Percentiles rank a stretch among this genome's conserved stretches.
phyloP scores from a whole-genome alignment of 2,797 vertebrate genomes.

The Numenius phaeopus region DNA sequence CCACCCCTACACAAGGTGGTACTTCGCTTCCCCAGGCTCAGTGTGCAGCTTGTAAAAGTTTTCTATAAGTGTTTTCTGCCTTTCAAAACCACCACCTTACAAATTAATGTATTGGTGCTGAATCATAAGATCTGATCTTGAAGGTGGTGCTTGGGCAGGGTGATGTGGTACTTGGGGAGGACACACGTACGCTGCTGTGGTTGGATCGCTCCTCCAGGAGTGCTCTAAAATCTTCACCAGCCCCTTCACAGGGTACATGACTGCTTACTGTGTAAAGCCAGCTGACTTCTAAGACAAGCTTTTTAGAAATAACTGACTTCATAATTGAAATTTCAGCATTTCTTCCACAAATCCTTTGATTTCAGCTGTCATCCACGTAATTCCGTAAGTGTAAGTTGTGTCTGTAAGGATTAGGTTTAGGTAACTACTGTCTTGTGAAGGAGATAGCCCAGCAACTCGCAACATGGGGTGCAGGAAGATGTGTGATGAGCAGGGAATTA shows the following conservation, averaged over 20 bases:
- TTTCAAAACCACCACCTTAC: neutral
- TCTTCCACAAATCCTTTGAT: neutral
- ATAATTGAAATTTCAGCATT: neutral
- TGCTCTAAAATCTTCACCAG: neutral
- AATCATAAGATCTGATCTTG: neutral
- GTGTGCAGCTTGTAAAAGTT: neutral
- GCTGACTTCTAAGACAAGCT: neutral
- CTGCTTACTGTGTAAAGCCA: neutral
- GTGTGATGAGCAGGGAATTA: neutral
- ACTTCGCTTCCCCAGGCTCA: neutral
- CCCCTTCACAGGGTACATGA: fast-evolving
- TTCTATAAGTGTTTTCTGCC: neutral
- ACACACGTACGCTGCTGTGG: fast-evolving
- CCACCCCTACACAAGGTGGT: too few relatives aligned
- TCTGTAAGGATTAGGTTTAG: neutral
- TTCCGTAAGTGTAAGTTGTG: neutral
- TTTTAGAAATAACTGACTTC: neutral
- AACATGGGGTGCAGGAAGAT: neutral
- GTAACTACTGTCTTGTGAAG: neutral
- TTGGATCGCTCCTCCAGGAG: neutral
- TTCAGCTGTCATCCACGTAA: neutral
- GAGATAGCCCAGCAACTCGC: neutral
- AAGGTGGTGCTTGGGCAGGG: neutral
- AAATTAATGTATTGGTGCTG: neutral
- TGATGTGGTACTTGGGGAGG: too few relatives aligned